These are phyloP conservation scores for Exephanes ischioxanthus DNA, from an alignment of 2,888 invertebrate genomes.

Conservation along the genomic window DNA sequence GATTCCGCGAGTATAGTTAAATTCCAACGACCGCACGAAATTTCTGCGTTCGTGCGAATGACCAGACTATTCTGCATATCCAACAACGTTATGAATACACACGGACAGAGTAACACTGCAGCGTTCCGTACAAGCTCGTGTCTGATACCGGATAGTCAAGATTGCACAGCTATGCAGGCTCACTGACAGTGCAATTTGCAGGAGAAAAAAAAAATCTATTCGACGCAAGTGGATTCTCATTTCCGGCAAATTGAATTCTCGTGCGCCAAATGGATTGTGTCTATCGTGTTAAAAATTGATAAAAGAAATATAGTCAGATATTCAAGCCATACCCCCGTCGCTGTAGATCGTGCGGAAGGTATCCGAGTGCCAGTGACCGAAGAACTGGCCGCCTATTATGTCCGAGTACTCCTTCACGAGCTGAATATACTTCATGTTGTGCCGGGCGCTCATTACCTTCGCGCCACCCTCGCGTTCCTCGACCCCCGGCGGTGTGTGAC, in stretches of 20 bases:
- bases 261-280: no score
- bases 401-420: constrained; percentile 91
- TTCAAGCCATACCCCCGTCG: constrained; percentile 88
- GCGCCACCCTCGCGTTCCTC: constrained; percentile 92
- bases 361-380: constrained; percentile 96
- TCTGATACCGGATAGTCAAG: constrained; percentile 7
- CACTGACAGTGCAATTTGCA: background rate
- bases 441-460: constrained; percentile 89
- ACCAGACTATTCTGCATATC: constrained; percentile 22
- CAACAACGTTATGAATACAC: constrained; percentile 8
- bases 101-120: background rate
- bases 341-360: constrained; percentile 95
- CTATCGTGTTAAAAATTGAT: no score
- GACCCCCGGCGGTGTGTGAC: constrained; percentile 95
- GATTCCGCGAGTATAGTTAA: constrained; percentile 41
- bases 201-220: no score
- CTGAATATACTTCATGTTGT: constrained; percentile 92
- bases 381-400: constrained; percentile 96
- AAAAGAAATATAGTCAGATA: background rate
- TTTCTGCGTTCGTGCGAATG: constrained; percentile 32
- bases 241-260: no score
- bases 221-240: no score
- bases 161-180: constrained; percentile 7
- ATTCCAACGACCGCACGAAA: constrained; percentile 40
- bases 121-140: constrained; percentile 6